Percentiles rank a stretch among this genome's conserved stretches.
Conservation (phyloP, 2,888 invertebrate species). For the Mythimna impura region DNA sequence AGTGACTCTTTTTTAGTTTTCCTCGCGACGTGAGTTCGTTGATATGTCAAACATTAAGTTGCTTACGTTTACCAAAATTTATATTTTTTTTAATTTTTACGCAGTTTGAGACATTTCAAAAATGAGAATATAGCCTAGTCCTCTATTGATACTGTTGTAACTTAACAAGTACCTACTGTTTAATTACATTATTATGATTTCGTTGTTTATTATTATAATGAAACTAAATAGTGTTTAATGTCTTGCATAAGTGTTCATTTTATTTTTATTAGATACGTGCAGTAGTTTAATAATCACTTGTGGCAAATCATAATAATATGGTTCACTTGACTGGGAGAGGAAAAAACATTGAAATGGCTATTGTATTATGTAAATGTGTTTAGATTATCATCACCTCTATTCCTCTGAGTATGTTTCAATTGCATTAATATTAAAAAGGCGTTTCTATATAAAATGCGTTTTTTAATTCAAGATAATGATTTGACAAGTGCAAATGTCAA, state of each 20-base stretch:
- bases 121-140: too few species aligned
- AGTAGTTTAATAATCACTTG: background rate
- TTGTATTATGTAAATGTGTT: background rate
- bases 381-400: background rate
- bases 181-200: background rate
- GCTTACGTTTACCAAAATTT: background rate
- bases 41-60: background rate
- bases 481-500: too few species aligned
- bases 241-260: background rate
- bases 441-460: too few species aligned
- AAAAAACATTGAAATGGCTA: background rate
- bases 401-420: too few species aligned
- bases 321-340: background rate
- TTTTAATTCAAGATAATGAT: too few species aligned
- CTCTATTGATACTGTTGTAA: too few species aligned
- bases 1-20: conserved; percentile 68
- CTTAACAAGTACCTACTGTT: background rate
- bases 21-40: background rate
- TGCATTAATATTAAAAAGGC: too few species aligned
- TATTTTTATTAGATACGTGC: background rate
- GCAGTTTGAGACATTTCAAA: too few species aligned
- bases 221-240: background rate
- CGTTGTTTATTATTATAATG: background rate
- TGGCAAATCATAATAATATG: background rate
- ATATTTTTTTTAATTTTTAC: too few species aligned